Percentiles rank a stretch among this genome's conserved stretches.
phyloP scores from a whole-genome alignment of 2,113 vertebrate genomes.

The Boulengeromyrus knoepffleri region DNA sequence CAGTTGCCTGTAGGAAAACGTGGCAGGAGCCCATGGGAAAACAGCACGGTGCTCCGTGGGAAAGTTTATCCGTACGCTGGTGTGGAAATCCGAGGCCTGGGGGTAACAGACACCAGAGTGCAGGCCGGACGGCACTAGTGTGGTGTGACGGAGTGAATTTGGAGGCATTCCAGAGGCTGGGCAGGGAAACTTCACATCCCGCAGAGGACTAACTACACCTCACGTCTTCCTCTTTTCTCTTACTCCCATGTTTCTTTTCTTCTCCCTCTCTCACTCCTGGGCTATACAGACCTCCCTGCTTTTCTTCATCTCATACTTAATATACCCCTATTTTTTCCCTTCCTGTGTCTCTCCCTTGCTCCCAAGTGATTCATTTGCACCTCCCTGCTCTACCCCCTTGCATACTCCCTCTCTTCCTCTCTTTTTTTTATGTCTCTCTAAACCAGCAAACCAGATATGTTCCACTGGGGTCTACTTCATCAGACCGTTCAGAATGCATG shows the following conservation, averaged over 20 bases:
- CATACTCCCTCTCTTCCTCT: neutral
- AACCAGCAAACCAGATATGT: neutral
- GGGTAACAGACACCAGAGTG: neutral
- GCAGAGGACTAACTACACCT: neutral
- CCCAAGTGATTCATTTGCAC: neutral
- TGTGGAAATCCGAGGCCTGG: neutral
- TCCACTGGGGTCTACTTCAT: neutral
- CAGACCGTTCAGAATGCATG: neutral
- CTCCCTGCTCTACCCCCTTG: neutral
- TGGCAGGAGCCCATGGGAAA: conserved; percentile 7
- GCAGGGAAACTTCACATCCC: conserved; percentile 3
- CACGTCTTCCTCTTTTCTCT: neutral
- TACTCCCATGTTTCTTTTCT: neutral
- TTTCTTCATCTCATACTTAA: neutral
- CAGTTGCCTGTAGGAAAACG: neutral
- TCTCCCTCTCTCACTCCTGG: neutral
- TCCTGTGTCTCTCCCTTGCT: neutral
- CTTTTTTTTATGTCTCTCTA: conserved; percentile 30
- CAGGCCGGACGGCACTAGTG: neutral
- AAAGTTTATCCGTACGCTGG: neutral
- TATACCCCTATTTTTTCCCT: neutral
- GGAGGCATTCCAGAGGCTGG: neutral
- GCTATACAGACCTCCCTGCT: neutral
- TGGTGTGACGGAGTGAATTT: neutral
- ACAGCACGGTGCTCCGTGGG: neutral